Percentiles rank a stretch among this genome's conserved stretches.
These are phyloP conservation scores for Zelostemma sp. DNA, from an alignment of 1,140 invertebrate species.

Conservation along the genomic window DNA sequence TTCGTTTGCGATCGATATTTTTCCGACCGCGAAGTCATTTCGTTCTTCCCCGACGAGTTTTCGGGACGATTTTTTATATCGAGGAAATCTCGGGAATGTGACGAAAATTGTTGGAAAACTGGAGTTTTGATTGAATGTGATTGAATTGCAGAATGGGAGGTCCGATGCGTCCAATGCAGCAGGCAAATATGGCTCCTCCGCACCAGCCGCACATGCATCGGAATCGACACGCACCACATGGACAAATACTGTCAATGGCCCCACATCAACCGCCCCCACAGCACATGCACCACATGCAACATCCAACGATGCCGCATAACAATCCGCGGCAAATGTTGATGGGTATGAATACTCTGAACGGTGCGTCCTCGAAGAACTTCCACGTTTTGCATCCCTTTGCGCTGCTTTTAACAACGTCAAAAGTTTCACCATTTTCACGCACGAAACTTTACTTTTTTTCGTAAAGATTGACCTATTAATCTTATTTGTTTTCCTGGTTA, in stretches of 20 bases:
- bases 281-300: conserved; percentile 67
- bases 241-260: conserved; percentile 64
- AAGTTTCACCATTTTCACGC: no score
- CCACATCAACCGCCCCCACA: conserved; percentile 54
- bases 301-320: conserved; percentile 59
- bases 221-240: conserved; percentile 60
- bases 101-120: no score
- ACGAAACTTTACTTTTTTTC: no score
- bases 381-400: not conserved
- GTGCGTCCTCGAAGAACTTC: not conserved
- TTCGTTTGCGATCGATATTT: no score
- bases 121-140: no score
- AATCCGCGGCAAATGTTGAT: conserved; percentile 65
- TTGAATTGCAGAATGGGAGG: conserved; percentile 62
- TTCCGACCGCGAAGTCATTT: no score
- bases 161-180: conserved; percentile 68
- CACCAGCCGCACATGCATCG: conserved; percentile 65
- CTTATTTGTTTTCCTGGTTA: no score
- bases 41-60: no score
- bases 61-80: no score
- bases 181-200: conserved; percentile 65
- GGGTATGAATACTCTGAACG: conserved; percentile 55
- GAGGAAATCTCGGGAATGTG: no score
- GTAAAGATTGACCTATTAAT: no score
- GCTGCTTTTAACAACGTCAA: no score